Conservation (phyloP, 1,140 invertebrate genomes). For the Octopus bimaculoides region DNA sequence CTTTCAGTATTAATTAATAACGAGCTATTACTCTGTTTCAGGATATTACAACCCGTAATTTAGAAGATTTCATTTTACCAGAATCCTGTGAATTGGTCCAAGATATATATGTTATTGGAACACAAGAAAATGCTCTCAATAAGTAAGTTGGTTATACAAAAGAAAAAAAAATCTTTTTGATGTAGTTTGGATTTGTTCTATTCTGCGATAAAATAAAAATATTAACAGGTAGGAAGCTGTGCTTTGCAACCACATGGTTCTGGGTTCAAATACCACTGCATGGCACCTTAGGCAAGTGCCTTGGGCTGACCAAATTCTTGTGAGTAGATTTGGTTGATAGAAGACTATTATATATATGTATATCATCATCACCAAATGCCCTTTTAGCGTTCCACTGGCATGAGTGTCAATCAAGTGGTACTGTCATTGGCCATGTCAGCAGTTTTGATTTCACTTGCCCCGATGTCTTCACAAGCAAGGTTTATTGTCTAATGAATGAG, state of each 20-base stretch:
- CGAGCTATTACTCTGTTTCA: no score
- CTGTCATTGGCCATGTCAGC: no score
- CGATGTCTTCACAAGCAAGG: no score
- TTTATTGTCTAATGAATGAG: no score
- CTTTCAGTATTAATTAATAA: no score
- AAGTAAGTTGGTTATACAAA: slow-evolving; percentile 42
- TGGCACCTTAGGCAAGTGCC: background rate
- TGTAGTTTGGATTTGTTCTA: background rate
- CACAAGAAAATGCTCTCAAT: slow-evolving; percentile 74
- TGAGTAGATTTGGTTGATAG: background rate
- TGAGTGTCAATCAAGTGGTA: no score
- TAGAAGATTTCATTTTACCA: slow-evolving; percentile 83
- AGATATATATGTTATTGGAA: slow-evolving; percentile 87
- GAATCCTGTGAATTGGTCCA: slow-evolving; percentile 76
- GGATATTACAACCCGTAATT: no score
- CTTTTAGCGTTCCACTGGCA: no score
- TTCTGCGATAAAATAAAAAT: background rate
- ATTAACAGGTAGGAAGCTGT: background rate
- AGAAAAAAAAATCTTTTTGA: background rate
- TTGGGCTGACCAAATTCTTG: background rate
- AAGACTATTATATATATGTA: background rate
- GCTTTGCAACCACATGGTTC: background rate
- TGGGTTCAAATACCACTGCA: background rate
- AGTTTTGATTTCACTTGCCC: no score
- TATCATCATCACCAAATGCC: no score